Percentiles rank a stretch among this genome's conserved stretches.
Evolutionary conservation across 2,113 vertebrate species (phyloP).

Genomic region (Alligator mississippiensis): DNA sequence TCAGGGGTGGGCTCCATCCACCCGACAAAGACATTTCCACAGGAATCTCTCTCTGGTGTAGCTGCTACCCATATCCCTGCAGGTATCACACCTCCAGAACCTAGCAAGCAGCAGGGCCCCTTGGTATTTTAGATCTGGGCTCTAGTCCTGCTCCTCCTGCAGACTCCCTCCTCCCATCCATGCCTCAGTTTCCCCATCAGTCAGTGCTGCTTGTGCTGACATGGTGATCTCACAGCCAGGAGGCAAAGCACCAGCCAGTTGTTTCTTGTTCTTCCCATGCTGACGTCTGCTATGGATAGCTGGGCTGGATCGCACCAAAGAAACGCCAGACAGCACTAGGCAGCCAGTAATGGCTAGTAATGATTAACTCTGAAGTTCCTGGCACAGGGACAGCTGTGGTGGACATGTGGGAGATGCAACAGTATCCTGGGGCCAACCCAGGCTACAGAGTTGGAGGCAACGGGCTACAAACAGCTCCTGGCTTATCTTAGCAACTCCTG

Average conservation of each 20-base stretch:
- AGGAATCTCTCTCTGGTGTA: too few species aligned
- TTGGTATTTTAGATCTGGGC: accelerated
- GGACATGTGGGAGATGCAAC: too few species aligned
- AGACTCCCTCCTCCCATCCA: not conserved
- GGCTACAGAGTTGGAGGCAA: not conserved
- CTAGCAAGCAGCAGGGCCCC: too few species aligned
- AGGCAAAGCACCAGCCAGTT: too few species aligned
- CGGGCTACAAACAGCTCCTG: not conserved
- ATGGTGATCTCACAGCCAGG: too few species aligned
- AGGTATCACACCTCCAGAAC: too few species aligned
- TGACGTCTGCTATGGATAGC: too few species aligned
- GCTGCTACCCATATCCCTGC: not conserved
- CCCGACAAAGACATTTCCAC: not conserved
- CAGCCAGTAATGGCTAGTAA: not conserved
- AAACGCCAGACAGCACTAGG: not conserved
- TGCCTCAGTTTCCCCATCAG: conserved; percentile 31
- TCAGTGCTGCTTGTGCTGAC: not conserved
- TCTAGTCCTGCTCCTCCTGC: not conserved
- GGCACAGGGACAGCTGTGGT: too few species aligned
- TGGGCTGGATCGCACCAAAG: not conserved
- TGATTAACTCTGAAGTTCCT: too few species aligned
- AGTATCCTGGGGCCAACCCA: too few species aligned
- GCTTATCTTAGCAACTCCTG: too few species aligned
- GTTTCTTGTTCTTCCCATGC: not conserved
- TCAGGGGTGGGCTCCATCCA: too few species aligned